phyloP scores from a whole-genome alignment of 2,888 invertebrate species.

The Oscheius sp. region DNA sequence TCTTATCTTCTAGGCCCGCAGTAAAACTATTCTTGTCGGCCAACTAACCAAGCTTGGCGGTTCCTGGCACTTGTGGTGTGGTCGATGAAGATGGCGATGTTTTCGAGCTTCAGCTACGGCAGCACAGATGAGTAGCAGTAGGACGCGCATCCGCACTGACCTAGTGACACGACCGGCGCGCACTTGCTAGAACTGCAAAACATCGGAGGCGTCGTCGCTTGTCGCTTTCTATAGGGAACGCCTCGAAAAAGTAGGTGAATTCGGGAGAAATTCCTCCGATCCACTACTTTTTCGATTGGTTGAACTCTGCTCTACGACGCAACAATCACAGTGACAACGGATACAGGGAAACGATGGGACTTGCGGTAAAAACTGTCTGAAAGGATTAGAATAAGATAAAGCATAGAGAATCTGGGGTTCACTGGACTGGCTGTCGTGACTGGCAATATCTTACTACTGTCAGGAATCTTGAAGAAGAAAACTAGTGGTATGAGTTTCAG shows the following conservation, averaged over 20 bases:
- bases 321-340: too few relatives aligned
- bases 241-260: slow-evolving; percentile 38
- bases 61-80: slow-evolving; percentile 41
- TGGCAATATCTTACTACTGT: too few relatives aligned
- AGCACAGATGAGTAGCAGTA: slow-evolving; percentile 32
- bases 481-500: too few relatives aligned
- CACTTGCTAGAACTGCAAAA: slow-evolving; percentile 38
- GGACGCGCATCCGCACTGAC: slow-evolving; percentile 36
- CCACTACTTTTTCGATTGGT: too few relatives aligned
- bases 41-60: slow-evolving; percentile 43
- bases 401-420: too few relatives aligned
- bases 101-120: slow-evolving; percentile 8
- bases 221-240: slow-evolving; percentile 33
- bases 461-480: too few relatives aligned
- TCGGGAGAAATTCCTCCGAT: slow-evolving; percentile 16
- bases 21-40: background rate
- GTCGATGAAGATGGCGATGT: slow-evolving; percentile 27
- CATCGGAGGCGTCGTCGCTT: slow-evolving; percentile 30
- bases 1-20: background rate
- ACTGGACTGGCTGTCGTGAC: too few relatives aligned
- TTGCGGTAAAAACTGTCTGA: too few relatives aligned
- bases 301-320: too few relatives aligned
- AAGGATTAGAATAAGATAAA: too few relatives aligned
- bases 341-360: too few relatives aligned
- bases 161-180: slow-evolving; percentile 34